These are phyloP conservation scores for Drosophila fungiperda DNA, from an alignment of 2,888 invertebrate species.

Conservation along the genomic window DNA sequence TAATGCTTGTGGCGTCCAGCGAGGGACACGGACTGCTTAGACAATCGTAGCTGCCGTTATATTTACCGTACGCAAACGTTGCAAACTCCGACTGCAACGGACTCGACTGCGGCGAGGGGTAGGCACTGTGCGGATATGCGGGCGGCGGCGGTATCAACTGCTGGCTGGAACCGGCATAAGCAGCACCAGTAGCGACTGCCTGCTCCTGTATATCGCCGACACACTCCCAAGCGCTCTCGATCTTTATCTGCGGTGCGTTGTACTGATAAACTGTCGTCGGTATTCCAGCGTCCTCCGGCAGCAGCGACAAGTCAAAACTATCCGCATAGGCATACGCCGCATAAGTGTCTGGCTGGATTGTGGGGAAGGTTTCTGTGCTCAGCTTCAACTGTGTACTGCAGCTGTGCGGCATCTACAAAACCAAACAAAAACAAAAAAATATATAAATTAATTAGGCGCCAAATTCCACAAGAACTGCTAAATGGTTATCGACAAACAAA, in stretches of 20 bases:
- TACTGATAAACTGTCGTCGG: constrained; percentile 78
- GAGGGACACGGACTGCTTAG: constrained; percentile 83
- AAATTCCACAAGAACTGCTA: constrained; percentile 30
- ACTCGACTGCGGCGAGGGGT: constrained; percentile 83
- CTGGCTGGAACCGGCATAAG: constrained; percentile 48
- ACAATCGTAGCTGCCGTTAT: constrained; percentile 73
- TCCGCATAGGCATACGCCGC: constrained; percentile 86
- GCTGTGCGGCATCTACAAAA: constrained; percentile 72
- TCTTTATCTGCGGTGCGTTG: constrained; percentile 83
- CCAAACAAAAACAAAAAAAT: background rate
- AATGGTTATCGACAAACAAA: constrained; percentile 47
- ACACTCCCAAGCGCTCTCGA: constrained; percentile 82
- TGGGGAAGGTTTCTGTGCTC: constrained; percentile 62
- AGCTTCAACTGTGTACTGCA: constrained; percentile 59
- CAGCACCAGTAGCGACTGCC: background rate
- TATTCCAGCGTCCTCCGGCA: constrained; percentile 87
- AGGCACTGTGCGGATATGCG: constrained; percentile 77
- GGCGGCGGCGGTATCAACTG: constrained; percentile 80
- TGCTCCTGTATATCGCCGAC: constrained; percentile 55
- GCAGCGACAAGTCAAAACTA: constrained; percentile 90
- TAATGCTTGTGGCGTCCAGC: constrained; percentile 82
- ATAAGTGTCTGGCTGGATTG: constrained; percentile 73
- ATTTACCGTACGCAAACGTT: constrained; percentile 62
- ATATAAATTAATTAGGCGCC: constrained; percentile 12
- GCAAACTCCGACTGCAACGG: constrained; percentile 82